Base-by-base conservation (phyloP, 2,888 invertebrate species). In the Drosophila infuscata region DNA sequence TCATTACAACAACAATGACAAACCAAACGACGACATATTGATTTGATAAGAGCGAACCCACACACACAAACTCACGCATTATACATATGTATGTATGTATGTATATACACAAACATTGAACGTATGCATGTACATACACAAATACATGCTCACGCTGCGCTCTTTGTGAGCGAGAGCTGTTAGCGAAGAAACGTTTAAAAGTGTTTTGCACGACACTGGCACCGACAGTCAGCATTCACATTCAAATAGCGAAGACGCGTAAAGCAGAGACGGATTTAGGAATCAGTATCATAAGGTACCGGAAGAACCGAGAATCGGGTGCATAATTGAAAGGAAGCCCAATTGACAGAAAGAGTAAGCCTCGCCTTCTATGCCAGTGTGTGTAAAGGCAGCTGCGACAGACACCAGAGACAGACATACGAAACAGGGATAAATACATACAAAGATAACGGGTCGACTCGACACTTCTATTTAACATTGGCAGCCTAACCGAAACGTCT, bases 341-440 rank as follows among this genome's bases (percentile, higher is more conserved):
- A 80, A 77, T 79, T 82, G 51, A 79, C 72, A 64, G 58, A 57
- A 70, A 82, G 17, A 84, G 74, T 76, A 83, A 79, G 73, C 82
- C 94, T 95, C 94, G 95, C 96, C 97, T 97, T 97, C 97, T 97
- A 94, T 96, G 94, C 97, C 97, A 97, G 97, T 97, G 97, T 94
- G 97, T 96, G 96, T 97, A 97, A 97, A 97, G 97, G 97, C 95
- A 93, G 78, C 74, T 74, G 53, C 88, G 86, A 89, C 94, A 82
- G 68, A 77, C 66, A 64, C 46, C 66, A 71, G 67, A 64, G 74
- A 76, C 65, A 70, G 25, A 46, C 46, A 46, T 25, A 46, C 46
- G 46, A 46, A 46, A 15, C 15, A 46, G 25, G 25, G 8, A 25
- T 25, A 46, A 53, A 64, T 63, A 76, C 36, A 36, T 66, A 63